Evolutionary conservation across 1,140 invertebrate genomes (phyloP).

Genomic region (Ruditapes philippinarum): DNA sequence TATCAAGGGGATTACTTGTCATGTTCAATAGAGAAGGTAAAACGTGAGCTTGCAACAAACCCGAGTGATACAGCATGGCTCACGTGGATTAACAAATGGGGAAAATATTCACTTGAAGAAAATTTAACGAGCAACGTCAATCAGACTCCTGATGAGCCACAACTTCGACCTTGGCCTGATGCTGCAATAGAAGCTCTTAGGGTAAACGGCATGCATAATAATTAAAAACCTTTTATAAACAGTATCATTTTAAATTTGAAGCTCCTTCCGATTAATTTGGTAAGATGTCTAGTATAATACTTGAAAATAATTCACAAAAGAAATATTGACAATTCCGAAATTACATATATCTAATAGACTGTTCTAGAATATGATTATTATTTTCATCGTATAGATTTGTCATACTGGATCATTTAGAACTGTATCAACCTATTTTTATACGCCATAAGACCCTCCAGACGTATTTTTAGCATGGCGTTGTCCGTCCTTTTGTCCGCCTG

Average conservation of each 20-base stretch:
- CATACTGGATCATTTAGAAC: too few species aligned
- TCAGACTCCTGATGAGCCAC: not conserved
- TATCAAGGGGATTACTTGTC: slow-evolving; percentile 57
- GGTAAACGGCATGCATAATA: slow-evolving; percentile 18
- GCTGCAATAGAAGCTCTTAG: slow-evolving; percentile 64
- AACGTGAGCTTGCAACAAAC: slow-evolving; percentile 40
- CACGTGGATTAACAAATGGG: slow-evolving; percentile 68
- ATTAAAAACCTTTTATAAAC: not conserved
- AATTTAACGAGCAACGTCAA: slow-evolving; percentile 44
- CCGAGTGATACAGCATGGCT: slow-evolving; percentile 50
- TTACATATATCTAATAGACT: not conserved
- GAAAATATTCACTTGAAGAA: slow-evolving; percentile 60
- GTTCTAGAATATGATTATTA: too few species aligned
- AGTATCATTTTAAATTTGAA: not conserved
- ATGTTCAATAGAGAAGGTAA: slow-evolving; percentile 53
- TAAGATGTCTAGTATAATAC: not conserved
- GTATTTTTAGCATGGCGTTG: too few species aligned
- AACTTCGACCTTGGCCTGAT: slow-evolving; percentile 66
- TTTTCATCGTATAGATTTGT: too few species aligned
- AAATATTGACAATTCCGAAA: too few species aligned
- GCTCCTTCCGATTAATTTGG: not conserved
- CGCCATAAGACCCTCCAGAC: too few species aligned
- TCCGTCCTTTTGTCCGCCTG: too few species aligned
- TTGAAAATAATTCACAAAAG: too few species aligned
- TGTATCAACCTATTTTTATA: too few species aligned